These are phyloP conservation scores for Therioaphis trifolii DNA, from an alignment of 2,888 invertebrate genomes.

Conservation along the genomic window DNA sequence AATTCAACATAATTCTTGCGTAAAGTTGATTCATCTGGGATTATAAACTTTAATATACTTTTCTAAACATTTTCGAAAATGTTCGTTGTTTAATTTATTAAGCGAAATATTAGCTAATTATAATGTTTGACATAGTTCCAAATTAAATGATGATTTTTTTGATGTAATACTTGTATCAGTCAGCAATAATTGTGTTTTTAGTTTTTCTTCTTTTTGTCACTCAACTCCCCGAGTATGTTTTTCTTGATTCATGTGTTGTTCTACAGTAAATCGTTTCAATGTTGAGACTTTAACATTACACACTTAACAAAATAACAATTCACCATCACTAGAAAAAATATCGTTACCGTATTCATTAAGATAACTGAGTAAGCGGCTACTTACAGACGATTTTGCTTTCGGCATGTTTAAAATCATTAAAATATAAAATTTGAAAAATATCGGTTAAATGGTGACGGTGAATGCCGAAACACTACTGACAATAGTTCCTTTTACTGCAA, in stretches of 20 bases:
- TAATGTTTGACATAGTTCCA: constrained; percentile 46
- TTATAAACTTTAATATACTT: constrained; percentile 46
- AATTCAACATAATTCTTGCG: constrained; percentile 38
- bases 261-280: constrained; percentile 37
- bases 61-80: constrained; percentile 27
- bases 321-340: constrained; percentile 23
- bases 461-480: constrained; percentile 22
- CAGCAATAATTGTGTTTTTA: constrained; percentile 35
- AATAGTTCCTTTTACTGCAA: constrained; percentile 26
- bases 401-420: constrained; percentile 34
- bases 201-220: constrained; percentile 26
- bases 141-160: no score
- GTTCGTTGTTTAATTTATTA: constrained; percentile 45
- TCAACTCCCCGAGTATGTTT: constrained; percentile 32
- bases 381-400: constrained; percentile 19
- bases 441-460: constrained; percentile 32
- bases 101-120: constrained; percentile 42
- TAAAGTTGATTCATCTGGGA: constrained; percentile 36
- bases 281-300: no score
- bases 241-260: constrained; percentile 24
- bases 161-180: no score
- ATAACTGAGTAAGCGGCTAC: constrained; percentile 15
- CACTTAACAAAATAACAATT: constrained; percentile 8
- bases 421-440: no score
- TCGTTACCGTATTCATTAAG: not conserved